A percentile compares a stretch with the other conserved stretches of the same genome.
Conservation (phyloP, 35 echinoderm and acorn worm species). For the Heliocidaris erythrogramma region DNA sequence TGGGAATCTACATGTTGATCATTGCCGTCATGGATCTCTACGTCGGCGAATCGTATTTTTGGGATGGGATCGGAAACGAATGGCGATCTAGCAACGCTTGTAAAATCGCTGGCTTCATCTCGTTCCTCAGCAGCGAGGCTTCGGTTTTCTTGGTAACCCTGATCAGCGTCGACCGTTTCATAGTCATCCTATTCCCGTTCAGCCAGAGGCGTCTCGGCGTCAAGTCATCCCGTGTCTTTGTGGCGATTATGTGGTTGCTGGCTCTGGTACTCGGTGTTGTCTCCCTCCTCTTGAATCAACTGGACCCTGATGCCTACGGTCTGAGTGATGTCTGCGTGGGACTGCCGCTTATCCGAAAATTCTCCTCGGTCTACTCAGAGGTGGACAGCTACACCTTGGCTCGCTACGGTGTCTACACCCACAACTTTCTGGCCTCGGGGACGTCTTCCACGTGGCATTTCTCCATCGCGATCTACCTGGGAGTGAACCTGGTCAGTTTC, state of each 20-base stretch:
- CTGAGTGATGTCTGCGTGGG: conserved; percentile 49
- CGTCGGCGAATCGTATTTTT: conserved; percentile 42
- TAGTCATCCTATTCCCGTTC: conserved; percentile 61
- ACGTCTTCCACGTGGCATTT: conserved; percentile 57
- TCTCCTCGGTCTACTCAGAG: conserved; percentile 36
- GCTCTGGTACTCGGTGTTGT: conserved; percentile 47
- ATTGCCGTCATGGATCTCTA: conserved; percentile 47
- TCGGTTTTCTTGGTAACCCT: conserved; percentile 73
- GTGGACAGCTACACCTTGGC: background rate
- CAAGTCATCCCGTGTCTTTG: conserved; percentile 17
- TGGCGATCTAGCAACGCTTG: conserved; percentile 58
- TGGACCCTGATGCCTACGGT: background rate
- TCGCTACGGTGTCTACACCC: conserved; percentile 15
- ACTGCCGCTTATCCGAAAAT: conserved; percentile 37
- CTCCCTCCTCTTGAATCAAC: conserved; percentile 43
- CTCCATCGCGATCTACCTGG: conserved; percentile 63
- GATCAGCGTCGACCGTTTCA: conserved; percentile 74
- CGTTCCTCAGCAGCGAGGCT: conserved; percentile 61
- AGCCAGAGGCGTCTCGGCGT: conserved; percentile 33
- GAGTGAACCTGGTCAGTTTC: conserved; percentile 65
- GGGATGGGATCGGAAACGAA: background rate
- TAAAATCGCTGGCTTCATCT: conserved; percentile 66
- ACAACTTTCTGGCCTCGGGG: conserved; percentile 16
- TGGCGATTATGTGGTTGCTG: conserved; percentile 44
- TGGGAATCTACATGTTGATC: conserved; percentile 67